Base-by-base conservation (phyloP, 2,888 invertebrate species). In the Hoplodrina ambigua region DNA sequence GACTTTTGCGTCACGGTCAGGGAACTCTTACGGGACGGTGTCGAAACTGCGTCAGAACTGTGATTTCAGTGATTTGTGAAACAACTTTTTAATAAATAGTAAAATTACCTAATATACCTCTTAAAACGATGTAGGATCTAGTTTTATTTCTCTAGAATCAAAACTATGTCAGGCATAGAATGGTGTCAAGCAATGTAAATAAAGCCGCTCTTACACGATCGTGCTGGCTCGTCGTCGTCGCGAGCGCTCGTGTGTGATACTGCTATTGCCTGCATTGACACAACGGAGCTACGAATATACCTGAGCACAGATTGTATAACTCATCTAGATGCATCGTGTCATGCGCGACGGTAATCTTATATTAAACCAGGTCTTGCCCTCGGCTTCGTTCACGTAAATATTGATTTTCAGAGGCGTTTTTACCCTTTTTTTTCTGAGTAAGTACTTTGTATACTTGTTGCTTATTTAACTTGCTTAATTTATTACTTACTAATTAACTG, bases 221-320 rank as follows among this genome's bases (percentile, higher is more conserved):
- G 64, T 62, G 61, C 20, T 49, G 54, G 61, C 19, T 50, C 19
- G 59, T 52, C 37, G 54, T 17, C 73, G 52, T 44, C n/a, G 54
- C 65, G 44, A 7, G 50, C 65, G 60, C 60, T 83, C 81, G 71
- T 72, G 76, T 81, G 82, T 81, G 87, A 88, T 87, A 86, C 85
- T 72, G 81, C 84, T 85, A 88, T 88, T 88, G 89, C 88, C 88
- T 88, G 90, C 89, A 88, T 79, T 72, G 58, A 57, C 79, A 4
- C 0, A 25, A 2, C 25, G 5, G 79, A 86, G 60, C 33, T 62
- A 54, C 1, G 68, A 83, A 78, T 11, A 44, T 17, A 33, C 13
- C 25, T 4, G 73, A 52, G 30, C 61, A 61, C 20, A 50, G 54
- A 62, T 69, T 20, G 46, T 19, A 0, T 37, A 37, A 37, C 8